These are phyloP conservation scores for Sylvia atricapilla DNA, from an alignment of 2,113 vertebrate genomes.

Conservation along the genomic window DNA sequence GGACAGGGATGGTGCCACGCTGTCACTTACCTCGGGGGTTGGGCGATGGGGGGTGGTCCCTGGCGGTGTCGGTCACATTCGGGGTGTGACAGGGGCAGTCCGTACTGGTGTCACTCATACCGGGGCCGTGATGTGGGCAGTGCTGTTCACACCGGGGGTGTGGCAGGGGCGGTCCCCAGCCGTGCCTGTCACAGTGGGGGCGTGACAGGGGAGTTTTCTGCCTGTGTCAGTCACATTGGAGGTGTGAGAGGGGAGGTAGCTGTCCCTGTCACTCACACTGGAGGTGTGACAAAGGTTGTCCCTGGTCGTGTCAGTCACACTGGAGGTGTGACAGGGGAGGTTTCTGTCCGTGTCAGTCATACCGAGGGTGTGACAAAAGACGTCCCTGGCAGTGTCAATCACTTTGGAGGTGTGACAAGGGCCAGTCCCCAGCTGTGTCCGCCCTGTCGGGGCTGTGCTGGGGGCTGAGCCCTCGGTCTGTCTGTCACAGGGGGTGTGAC, in stretches of 20 bases:
- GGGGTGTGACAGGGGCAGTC: background rate
- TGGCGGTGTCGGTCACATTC: background rate
- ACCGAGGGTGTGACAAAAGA: background rate
- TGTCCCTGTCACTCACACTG: background rate
- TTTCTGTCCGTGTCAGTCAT: background rate
- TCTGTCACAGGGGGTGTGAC: too few relatives aligned
- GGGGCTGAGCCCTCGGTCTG: background rate
- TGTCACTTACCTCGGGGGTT: rapidly evolving
- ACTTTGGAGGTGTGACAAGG: too few relatives aligned
- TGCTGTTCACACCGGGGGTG: background rate
- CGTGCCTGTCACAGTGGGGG: rapidly evolving
- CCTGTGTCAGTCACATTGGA: background rate
- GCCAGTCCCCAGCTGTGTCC: background rate
- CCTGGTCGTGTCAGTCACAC: background rate
- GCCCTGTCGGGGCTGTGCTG: background rate
- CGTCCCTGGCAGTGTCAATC: background rate
- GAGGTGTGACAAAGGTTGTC: rapidly evolving
- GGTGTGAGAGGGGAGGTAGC: rapidly evolving
- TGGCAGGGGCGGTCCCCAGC: background rate
- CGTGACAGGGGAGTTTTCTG: background rate
- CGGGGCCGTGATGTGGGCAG: rapidly evolving
- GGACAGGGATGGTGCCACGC: background rate
- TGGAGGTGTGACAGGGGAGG: too few relatives aligned
- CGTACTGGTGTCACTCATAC: rapidly evolving
- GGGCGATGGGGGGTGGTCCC: background rate